Evolutionary conservation across 2,797 vertebrate genomes (phyloP).

Genomic region (Miichthys miiuy): DNA sequence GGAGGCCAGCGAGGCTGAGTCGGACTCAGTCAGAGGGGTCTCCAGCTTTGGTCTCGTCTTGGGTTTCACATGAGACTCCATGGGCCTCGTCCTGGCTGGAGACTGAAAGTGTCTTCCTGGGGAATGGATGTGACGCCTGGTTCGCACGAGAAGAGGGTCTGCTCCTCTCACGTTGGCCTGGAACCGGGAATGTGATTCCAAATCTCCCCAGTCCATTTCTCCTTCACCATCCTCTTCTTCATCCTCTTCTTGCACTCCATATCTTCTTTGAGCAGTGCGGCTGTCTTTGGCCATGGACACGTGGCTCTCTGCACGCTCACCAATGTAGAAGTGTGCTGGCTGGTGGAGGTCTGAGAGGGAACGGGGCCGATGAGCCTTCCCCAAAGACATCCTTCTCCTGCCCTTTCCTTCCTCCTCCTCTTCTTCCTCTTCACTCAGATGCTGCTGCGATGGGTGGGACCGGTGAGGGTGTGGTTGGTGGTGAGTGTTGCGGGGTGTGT

Average conservation of each 20-base stretch:
- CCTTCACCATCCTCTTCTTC: slow-evolving; percentile 76
- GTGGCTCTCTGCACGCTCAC: slow-evolving; percentile 80
- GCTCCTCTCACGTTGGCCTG: slow-evolving; percentile 76
- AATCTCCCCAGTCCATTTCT: slow-evolving; percentile 72
- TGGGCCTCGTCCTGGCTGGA: slow-evolving; percentile 58
- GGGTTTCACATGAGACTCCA: slow-evolving; percentile 80
- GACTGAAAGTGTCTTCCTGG: slow-evolving; percentile 60
- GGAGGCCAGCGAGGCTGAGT: slow-evolving; percentile 90
- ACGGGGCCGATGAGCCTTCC: slow-evolving; percentile 76
- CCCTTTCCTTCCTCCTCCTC: slow-evolving; percentile 83
- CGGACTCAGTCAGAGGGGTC: slow-evolving; percentile 89
- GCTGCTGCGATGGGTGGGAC: slow-evolving; percentile 79
- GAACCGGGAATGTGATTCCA: slow-evolving; percentile 68
- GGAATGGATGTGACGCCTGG: slow-evolving; percentile 57
- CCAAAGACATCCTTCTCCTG: slow-evolving; percentile 61
- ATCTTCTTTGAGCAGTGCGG: slow-evolving; percentile 56
- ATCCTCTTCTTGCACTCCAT: slow-evolving; percentile 66
- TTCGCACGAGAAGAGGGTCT: slow-evolving; percentile 64
- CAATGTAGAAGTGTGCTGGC: slow-evolving; percentile 86
- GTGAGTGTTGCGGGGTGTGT: slow-evolving; percentile 69
- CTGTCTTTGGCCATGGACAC: slow-evolving; percentile 69
- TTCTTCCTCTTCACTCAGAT: slow-evolving; percentile 88
- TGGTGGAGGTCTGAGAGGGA: slow-evolving; percentile 88
- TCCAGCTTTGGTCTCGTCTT: slow-evolving; percentile 85
- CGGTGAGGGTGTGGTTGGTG: slow-evolving; percentile 68